Evolutionary conservation across 2,797 vertebrate species (phyloP), one percentile per base, ranked within the genome.

Genomic region (Toxotes lorentzi): DNA sequence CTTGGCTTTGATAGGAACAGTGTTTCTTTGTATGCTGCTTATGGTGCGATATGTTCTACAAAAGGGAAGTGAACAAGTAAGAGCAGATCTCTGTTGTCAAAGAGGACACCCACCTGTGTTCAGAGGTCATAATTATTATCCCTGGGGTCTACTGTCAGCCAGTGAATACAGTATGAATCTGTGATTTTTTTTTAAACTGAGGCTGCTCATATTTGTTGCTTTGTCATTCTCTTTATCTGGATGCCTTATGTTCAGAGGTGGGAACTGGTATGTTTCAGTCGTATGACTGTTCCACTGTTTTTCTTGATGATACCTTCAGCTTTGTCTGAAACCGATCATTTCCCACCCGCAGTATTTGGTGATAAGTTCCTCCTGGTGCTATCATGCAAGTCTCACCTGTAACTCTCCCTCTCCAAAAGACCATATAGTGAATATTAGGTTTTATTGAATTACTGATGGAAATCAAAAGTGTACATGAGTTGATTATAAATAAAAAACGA

Each of bases 241-340:
- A 73, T 62, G 83, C 81, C 87, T 90, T 88, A 74, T 69, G 60
- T 69, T 78, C 59, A 62, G 27, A 79, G 32, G 19, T 65, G 43
- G n/a, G 12, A 58, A 14, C 23, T 21, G 68, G 45, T 17, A 27
- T 38, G 13, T 66, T 71, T 41, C 21, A 24, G 14, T 27, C 5
- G 45, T 7, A 11, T 13, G 27, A 27, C 45, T 68, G 32, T 47
- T 57, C 10, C 17, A 8, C 11, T 41, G 35, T 48, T 72, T 38
- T 68, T 35, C 23, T 58, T 9, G 0, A 38, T 51, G 0, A 21
- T 8, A 43, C 12, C 27, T 23, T 68, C 30, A 35, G 13, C n/a
- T 38, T 3, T 7, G 19, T 40, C 30, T 47, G 19, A 41, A 21
- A 13, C 40, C 19, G 21, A 58, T 30, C 2, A 32, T 54, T 62